These are phyloP conservation scores for Dryococelus australis DNA, from an alignment of 2,888 invertebrate genomes.

Conservation along the genomic window DNA sequence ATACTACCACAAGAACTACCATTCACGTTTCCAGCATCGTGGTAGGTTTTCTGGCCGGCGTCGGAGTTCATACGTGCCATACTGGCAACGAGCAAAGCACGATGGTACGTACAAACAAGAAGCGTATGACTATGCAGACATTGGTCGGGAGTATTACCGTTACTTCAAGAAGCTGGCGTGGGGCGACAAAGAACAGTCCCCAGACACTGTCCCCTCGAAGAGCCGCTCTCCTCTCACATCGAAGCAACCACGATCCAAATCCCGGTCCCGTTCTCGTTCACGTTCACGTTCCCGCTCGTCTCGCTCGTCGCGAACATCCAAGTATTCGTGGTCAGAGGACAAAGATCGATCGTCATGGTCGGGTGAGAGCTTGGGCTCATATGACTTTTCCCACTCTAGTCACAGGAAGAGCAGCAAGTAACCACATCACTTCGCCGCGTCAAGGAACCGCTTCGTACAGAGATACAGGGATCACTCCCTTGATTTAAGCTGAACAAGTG, in stretches of 20 bases:
- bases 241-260: slow-evolving; percentile 49
- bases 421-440: no score
- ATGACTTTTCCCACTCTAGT: background rate
- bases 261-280: slow-evolving; percentile 32
- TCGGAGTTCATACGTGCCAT: slow-evolving; percentile 54
- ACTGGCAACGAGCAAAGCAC: slow-evolving; percentile 54
- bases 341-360: background rate
- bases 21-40: slow-evolving; percentile 27
- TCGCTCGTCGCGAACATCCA: background rate
- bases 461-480: no score
- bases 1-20: background rate
- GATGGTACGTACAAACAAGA: slow-evolving; percentile 48
- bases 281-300: slow-evolving; percentile 6
- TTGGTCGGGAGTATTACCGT: slow-evolving; percentile 62
- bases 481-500: no score
- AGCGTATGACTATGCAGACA: slow-evolving; percentile 30
- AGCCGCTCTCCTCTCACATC: slow-evolving; percentile 54
- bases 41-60: slow-evolving; percentile 49
- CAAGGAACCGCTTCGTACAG: no score
- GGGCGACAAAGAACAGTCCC: slow-evolving; percentile 58
- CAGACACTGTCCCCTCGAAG: slow-evolving; percentile 53
- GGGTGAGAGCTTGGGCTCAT: background rate
- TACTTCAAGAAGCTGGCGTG: slow-evolving; percentile 69
- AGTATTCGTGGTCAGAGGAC: background rate
- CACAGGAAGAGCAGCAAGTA: background rate